Evolutionary conservation across 2,113 vertebrate species (phyloP).

Genomic region (Passer domesticus): DNA sequence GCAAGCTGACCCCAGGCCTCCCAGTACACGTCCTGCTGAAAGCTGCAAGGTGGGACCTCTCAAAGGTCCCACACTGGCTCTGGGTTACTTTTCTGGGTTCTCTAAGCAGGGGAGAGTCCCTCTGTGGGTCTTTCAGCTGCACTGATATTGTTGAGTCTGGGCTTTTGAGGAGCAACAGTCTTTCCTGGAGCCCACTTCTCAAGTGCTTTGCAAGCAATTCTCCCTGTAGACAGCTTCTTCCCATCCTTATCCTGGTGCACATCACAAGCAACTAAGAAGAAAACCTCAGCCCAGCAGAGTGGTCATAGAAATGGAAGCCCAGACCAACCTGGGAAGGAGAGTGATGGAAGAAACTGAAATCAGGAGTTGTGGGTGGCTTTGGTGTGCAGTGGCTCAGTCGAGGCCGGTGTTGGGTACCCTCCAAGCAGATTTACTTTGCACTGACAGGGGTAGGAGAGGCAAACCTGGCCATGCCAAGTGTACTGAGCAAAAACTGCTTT

Average conservation of each 20-base stretch:
- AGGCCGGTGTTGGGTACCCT: rapidly evolving
- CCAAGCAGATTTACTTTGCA: neutral
- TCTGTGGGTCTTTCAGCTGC: neutral
- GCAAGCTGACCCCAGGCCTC: neutral
- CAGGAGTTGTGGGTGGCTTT: neutral
- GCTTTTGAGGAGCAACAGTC: neutral
- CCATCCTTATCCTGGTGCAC: neutral
- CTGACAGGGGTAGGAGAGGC: no score
- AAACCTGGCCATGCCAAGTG: rapidly evolving
- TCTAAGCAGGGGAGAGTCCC: neutral
- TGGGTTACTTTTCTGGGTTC: neutral
- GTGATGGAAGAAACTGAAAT: neutral
- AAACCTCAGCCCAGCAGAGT: neutral
- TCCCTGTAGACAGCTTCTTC: rapidly evolving
- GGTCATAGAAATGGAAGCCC: neutral
- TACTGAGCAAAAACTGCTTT: neutral
- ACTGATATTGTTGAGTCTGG: neutral
- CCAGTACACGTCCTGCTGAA: neutral
- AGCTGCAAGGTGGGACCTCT: neutral
- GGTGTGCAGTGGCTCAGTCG: rapidly evolving
- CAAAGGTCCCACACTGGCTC: rapidly evolving
- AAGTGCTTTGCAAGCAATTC: neutral
- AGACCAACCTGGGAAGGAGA: neutral
- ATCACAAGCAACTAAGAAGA: neutral
- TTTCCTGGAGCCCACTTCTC: neutral